Conservation (phyloP, 1,140 invertebrate species). For the Chrysomallon squamiferum region DNA sequence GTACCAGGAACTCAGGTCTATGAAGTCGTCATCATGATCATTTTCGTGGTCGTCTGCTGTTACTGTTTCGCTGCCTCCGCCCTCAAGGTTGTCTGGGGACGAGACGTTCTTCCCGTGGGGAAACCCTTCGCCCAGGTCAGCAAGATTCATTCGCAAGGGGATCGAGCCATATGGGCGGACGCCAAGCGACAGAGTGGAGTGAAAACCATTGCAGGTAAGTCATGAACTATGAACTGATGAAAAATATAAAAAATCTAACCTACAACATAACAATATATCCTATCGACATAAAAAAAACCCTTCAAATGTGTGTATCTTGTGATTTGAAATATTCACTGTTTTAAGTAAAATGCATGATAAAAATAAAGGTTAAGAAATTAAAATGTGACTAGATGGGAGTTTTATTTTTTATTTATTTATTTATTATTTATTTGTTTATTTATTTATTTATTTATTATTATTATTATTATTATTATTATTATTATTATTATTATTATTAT, state of each 20-base stretch:
- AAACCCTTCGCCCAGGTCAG: constrained; percentile 42
- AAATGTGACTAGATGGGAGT: no score
- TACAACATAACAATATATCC: neutral
- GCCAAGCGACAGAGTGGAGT: constrained; percentile 37
- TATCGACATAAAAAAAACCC: neutral
- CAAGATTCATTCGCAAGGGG: constrained; percentile 32
- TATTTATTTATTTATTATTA: no score
- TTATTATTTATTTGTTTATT: no score
- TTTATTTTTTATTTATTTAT: no score
- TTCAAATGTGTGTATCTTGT: neutral
- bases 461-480: no score
- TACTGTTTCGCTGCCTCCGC: constrained; percentile 39
- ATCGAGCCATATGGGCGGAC: constrained; percentile 35
- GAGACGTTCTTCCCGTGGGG: constrained; percentile 41
- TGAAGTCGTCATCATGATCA: constrained; percentile 28
- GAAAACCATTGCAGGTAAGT: constrained; percentile 40
- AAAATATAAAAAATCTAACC: neutral
- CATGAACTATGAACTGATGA: neutral
- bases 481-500: no score
- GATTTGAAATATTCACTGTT: neutral
- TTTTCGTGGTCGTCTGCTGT: constrained; percentile 35
- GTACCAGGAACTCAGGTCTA: constrained; percentile 21
- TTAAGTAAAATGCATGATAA: no score
- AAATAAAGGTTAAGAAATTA: no score
- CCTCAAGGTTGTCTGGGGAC: constrained; percentile 27